Evolutionary conservation across 2,113 vertebrate genomes (phyloP).

Genomic region (Hucho hucho): DNA sequence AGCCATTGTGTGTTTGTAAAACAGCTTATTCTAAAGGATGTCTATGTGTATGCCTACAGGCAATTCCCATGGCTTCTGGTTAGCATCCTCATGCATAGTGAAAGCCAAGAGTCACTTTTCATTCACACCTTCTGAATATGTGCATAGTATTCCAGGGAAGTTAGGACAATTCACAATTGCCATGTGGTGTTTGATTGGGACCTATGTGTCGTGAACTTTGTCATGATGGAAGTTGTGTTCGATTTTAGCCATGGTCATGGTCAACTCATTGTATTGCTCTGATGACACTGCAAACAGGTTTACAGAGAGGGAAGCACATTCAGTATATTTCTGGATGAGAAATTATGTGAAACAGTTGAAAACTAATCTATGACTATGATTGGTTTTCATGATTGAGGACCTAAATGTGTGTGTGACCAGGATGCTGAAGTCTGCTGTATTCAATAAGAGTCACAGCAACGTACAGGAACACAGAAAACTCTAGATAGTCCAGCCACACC

Average conservation of each 20-base stretch:
- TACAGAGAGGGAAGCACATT: neutral
- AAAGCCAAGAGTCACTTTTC: neutral
- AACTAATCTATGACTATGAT: neutral
- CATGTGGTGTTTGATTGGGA: neutral
- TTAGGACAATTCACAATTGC: neutral
- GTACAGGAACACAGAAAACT: too few species aligned
- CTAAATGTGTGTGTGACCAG: neutral
- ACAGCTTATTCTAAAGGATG: slow-evolving; percentile 15
- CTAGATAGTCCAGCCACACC: neutral
- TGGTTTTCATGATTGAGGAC: neutral
- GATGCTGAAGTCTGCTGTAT: neutral
- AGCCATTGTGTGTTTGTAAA: slow-evolving; percentile 34
- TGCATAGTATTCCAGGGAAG: neutral
- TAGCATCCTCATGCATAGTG: neutral
- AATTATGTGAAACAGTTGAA: neutral
- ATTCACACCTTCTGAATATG: neutral
- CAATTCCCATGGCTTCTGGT: slow-evolving; percentile 1
- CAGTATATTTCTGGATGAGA: neutral
- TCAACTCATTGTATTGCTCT: neutral
- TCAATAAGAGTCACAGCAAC: too few species aligned
- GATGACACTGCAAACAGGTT: neutral
- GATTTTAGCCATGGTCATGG: neutral
- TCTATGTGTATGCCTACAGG: neutral
- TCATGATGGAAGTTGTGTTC: neutral
- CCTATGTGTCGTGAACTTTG: neutral